Conservation (phyloP, 2,113 vertebrate genomes). For the Hassar affinis region DNA sequence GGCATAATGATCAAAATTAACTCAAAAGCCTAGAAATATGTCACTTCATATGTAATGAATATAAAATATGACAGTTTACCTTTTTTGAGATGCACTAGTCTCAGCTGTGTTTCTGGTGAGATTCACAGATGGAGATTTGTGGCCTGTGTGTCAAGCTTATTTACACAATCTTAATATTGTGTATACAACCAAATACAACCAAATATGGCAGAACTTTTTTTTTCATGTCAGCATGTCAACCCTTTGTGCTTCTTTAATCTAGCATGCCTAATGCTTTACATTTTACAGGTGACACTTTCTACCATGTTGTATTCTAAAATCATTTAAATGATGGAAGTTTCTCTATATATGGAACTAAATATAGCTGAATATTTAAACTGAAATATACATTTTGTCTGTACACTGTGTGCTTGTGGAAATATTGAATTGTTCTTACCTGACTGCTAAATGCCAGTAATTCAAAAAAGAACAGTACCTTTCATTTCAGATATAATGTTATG, state of each 20-base stretch:
- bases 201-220: conserved; percentile 14
- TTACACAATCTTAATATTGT: too few relatives aligned
- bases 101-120: neutral
- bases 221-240: conserved; percentile 3
- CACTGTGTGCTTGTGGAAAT: neutral
- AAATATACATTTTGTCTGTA: neutral
- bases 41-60: too few relatives aligned
- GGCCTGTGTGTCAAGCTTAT: conserved; percentile 26
- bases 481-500: neutral
- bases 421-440: neutral
- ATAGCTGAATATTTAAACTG: neutral
- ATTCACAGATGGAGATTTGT: conserved; percentile 28
- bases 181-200: too few relatives aligned
- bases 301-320: neutral
- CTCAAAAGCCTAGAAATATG: too few relatives aligned
- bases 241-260: neutral
- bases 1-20: too few relatives aligned
- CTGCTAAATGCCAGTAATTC: neutral
- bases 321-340: neutral
- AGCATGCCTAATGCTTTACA: neutral
- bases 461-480: neutral
- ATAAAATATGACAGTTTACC: too few relatives aligned
- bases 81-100: too few relatives aligned
- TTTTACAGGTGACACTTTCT: neutral
- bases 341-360: neutral